A percentile compares a stretch with the other conserved stretches of the same genome.
Evolutionary conservation across 2,113 vertebrate species (phyloP).

Genomic region (Centropus unirufus): DNA sequence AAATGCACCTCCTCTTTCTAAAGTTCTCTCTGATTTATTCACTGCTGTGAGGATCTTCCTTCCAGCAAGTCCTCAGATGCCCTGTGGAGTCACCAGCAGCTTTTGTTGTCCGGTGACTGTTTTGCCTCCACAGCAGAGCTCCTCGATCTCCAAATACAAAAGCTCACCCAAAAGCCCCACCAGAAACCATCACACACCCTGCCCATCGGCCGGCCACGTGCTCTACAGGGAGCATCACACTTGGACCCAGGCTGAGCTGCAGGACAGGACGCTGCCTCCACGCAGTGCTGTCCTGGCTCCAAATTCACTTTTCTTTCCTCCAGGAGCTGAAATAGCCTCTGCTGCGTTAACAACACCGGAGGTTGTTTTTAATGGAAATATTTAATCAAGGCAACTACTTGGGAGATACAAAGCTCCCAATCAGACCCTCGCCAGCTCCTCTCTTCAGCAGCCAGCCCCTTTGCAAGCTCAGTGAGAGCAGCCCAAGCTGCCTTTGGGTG

Average conservation of each 20-base stretch:
- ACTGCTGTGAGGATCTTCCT: background rate
- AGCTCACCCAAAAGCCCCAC: background rate
- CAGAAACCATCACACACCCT: background rate
- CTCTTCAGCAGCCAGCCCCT: background rate
- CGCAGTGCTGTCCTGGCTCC: background rate
- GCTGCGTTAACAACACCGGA: background rate
- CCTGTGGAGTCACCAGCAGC: background rate
- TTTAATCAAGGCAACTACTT: background rate
- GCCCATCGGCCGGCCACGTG: background rate
- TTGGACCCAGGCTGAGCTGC: background rate
- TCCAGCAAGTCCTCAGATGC: background rate
- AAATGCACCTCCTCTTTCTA: background rate
- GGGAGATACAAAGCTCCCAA: background rate
- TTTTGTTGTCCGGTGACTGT: background rate
- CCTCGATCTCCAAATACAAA: background rate
- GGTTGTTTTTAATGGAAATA: background rate
- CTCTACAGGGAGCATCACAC: background rate
- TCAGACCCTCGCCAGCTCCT: background rate
- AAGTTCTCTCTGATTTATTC: background rate
- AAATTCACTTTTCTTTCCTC: background rate
- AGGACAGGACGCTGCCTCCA: background rate
- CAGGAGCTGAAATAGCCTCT: background rate
- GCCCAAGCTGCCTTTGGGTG: background rate
- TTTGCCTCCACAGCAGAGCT: background rate
- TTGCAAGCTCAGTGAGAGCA: background rate